phyloP scores from a whole-genome alignment of 2,888 invertebrate genomes.

The Sphaeridia pumilis region DNA sequence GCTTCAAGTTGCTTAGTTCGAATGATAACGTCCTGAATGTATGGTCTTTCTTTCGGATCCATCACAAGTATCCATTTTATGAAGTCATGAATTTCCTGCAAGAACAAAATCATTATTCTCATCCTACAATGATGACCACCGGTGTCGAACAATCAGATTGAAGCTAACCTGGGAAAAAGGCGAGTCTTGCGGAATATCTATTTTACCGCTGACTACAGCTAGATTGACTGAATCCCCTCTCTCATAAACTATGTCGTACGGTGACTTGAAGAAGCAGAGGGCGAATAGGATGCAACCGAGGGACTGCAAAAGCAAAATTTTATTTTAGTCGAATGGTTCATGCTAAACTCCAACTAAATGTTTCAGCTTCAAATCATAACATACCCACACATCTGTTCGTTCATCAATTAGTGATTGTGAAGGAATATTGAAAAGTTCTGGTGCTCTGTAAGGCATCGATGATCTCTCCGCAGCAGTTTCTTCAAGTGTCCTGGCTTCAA shows the following conservation, averaged over 20 bases:
- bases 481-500: slow-evolving; percentile 57
- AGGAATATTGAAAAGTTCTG: slow-evolving; percentile 76
- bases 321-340: not conserved
- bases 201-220: slow-evolving; percentile 64
- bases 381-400: slow-evolving; percentile 75
- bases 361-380: slow-evolving; percentile 16
- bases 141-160: not conserved
- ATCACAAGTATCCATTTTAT: slow-evolving; percentile 58
- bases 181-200: slow-evolving; percentile 56
- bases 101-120: slow-evolving; percentile 1
- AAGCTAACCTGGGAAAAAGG: slow-evolving; percentile 49
- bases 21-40: slow-evolving; percentile 58
- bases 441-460: slow-evolving; percentile 77
- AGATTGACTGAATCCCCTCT: slow-evolving; percentile 76
- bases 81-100: slow-evolving; percentile 55
- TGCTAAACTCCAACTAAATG: not conserved
- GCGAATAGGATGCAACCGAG: slow-evolving; percentile 76
- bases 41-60: slow-evolving; percentile 65
- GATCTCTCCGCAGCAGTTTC: slow-evolving; percentile 73
- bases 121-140: not conserved
- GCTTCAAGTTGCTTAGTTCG: slow-evolving; percentile 49
- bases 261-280: slow-evolving; percentile 70
- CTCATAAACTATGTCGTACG: slow-evolving; percentile 71
- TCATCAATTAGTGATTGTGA: slow-evolving; percentile 68
- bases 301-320: slow-evolving; percentile 46